Evolutionary conservation across 2,113 vertebrate species (phyloP).

Genomic region (Scomber japonicus): DNA sequence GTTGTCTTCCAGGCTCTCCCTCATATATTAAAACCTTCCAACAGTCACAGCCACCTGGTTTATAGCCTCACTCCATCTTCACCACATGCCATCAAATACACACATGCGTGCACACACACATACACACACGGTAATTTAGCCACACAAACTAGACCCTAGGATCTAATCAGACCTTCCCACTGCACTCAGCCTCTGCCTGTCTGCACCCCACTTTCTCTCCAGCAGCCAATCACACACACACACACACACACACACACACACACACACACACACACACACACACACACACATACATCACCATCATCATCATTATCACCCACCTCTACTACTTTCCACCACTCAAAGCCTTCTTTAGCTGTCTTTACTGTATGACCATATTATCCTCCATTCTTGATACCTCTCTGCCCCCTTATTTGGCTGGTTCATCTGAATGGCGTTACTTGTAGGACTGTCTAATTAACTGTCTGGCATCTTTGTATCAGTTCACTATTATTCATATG

Average conservation of each 20-base stretch:
- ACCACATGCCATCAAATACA: slow-evolving; percentile 47
- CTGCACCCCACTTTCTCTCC: slow-evolving; percentile 25
- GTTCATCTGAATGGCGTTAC: neutral
- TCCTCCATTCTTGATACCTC: neutral
- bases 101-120: slow-evolving; percentile 9
- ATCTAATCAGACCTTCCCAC: slow-evolving; percentile 67
- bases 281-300: neutral
- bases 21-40: slow-evolving; percentile 69
- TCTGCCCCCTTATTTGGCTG: neutral
- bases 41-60: slow-evolving; percentile 68
- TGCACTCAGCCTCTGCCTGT: slow-evolving; percentile 38
- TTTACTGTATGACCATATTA: neutral
- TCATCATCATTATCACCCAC: slow-evolving; percentile 2
- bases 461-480: neutral
- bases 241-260: neutral
- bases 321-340: slow-evolving; percentile 15
- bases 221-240: slow-evolving; percentile 25
- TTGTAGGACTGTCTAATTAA: slow-evolving; percentile 9
- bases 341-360: slow-evolving; percentile 8
- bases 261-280: slow-evolving; percentile 2
- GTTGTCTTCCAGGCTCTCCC: slow-evolving; percentile 44
- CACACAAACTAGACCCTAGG: slow-evolving; percentile 33
- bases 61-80: slow-evolving; percentile 65
- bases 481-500: slow-evolving; percentile 4
- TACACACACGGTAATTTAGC: slow-evolving; percentile 36